A percentile compares a stretch with the other conserved stretches of the same genome.
These are phyloP conservation scores for human (Homo sapiens) DNA, from an alignment of 2,113 vertebrate species.

Conservation along the genomic window DNA sequence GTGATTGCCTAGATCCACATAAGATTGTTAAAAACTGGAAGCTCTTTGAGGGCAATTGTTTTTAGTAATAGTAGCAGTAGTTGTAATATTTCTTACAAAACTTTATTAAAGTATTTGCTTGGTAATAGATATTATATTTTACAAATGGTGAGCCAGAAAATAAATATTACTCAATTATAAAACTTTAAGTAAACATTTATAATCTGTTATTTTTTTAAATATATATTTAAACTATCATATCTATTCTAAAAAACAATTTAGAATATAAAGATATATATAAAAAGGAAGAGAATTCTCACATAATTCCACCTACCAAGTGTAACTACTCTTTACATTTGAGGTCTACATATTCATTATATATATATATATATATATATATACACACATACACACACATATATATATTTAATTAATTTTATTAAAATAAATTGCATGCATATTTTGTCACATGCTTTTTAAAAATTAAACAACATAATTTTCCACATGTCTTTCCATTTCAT, in stretches of 20 bases:
- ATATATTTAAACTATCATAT: background rate
- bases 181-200: background rate
- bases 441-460: background rate
- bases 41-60: slow-evolving; percentile 20
- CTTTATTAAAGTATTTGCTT: background rate
- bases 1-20: background rate
- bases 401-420: background rate
- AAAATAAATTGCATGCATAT: background rate
- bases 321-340: background rate
- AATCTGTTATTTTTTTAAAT: background rate
- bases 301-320: background rate
- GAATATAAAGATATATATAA: background rate
- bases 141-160: background rate
- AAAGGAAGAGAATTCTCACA: slow-evolving; percentile 14
- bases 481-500: background rate
- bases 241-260: background rate
- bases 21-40: slow-evolving; percentile 25
- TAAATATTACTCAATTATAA: background rate
- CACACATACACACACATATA: background rate
- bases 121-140: background rate
- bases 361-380: background rate
- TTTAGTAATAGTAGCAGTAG: background rate
- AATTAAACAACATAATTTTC: background rate
- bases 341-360: background rate
- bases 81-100: background rate